Evolutionary conservation across 2,888 invertebrate genomes (phyloP).

Genomic region (Drosophila rellima): DNA sequence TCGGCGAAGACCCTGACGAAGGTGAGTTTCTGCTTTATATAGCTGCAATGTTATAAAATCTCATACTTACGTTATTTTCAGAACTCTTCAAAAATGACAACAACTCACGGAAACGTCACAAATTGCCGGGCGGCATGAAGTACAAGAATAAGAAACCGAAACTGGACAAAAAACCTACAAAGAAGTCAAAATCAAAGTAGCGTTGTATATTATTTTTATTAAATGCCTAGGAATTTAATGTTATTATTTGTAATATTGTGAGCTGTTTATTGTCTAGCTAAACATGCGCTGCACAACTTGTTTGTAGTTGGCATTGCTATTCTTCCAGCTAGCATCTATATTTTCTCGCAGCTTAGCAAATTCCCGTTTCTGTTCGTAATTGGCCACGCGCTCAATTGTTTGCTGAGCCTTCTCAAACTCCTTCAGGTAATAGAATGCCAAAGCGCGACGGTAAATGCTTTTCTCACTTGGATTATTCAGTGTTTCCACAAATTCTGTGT

Average conservation of each 20-base stretch:
- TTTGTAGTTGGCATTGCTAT: slow-evolving; percentile 88
- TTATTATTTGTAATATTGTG: neutral
- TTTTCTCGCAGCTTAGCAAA: slow-evolving; percentile 88
- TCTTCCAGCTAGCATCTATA: slow-evolving; percentile 87
- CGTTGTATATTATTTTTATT: slow-evolving; percentile 46
- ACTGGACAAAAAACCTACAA: slow-evolving; percentile 33
- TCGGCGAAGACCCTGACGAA: slow-evolving; percentile 95
- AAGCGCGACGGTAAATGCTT: slow-evolving; percentile 86
- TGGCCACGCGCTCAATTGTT: slow-evolving; percentile 86
- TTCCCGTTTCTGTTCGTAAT: slow-evolving; percentile 89
- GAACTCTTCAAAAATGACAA: slow-evolving; percentile 80
- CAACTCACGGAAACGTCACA: slow-evolving; percentile 72
- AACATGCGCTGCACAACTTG: slow-evolving; percentile 87
- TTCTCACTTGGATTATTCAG: slow-evolving; percentile 84
- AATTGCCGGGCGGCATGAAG: slow-evolving; percentile 73
- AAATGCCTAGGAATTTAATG: slow-evolving; percentile 31
- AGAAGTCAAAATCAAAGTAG: slow-evolving; percentile 52
- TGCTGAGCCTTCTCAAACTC: slow-evolving; percentile 89
- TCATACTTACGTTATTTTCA: slow-evolving; percentile 29
- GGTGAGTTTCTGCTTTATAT: slow-evolving; percentile 80
- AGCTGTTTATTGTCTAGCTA: slow-evolving; percentile 45
- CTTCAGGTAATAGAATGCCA: slow-evolving; percentile 87
- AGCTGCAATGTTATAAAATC: neutral
- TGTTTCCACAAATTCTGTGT: slow-evolving; percentile 87
- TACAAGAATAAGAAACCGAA: slow-evolving; percentile 74